A percentile compares a stretch with the other conserved stretches of the same genome.
These are phyloP conservation scores for Saguinus imperator DNA, from an alignment of 2,113 vertebrate genomes.

Conservation along the genomic window DNA sequence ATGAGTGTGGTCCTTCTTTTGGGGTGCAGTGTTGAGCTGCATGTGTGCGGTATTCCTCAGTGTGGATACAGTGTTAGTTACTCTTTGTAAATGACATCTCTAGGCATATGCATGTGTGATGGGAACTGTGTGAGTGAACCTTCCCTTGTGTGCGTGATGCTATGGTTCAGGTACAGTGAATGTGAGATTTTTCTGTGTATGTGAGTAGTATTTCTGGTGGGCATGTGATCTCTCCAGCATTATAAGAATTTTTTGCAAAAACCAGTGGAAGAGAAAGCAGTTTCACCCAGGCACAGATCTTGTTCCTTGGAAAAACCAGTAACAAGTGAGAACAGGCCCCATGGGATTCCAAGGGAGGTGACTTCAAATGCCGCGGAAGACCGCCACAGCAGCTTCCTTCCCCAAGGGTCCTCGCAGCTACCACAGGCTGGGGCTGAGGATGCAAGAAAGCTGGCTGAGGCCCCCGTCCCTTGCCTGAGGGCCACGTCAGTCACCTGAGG, in stretches of 20 bases:
- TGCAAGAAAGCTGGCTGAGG: neutral
- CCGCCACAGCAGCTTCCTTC: neutral
- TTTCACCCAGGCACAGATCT: neutral
- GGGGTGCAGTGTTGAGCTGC: no score
- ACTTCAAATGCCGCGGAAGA: neutral
- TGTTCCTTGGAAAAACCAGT: neutral
- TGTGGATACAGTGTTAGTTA: neutral
- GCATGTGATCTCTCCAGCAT: neutral
- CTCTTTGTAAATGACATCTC: neutral
- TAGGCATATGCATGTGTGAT: rapidly evolving
- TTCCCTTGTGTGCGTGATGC: neutral
- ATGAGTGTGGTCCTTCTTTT: neutral
- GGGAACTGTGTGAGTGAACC: no score
- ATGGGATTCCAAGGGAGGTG: rapidly evolving
- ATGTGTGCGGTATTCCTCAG: neutral
- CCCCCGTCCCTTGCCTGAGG: rapidly evolving
- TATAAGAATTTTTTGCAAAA: neutral
- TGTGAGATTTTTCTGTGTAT: neutral
- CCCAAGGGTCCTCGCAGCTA: neutral
- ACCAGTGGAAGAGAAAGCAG: neutral
- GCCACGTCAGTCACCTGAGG: no score
- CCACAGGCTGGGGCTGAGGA: neutral
- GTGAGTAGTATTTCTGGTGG: neutral
- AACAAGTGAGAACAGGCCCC: neutral
- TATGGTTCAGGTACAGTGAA: rapidly evolving